A percentile compares a stretch with the other conserved stretches of the same genome.
phyloP scores from a whole-genome alignment of 2,888 invertebrate genomes.

The Halictus quadricinctus region DNA sequence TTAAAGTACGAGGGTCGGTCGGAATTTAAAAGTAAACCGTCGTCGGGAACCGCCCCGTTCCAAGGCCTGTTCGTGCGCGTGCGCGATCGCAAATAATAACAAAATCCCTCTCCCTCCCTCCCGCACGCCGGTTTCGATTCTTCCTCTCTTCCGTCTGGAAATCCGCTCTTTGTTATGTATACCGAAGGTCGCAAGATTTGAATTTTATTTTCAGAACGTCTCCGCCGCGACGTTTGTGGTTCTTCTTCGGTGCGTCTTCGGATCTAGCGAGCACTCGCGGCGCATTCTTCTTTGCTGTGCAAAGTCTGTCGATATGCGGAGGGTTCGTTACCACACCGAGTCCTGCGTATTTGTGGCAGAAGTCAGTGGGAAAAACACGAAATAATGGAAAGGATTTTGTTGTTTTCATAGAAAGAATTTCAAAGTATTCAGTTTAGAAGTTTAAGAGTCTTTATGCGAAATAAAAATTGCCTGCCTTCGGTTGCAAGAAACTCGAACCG shows the following conservation, averaged over 20 bases:
- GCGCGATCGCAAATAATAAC: not conserved
- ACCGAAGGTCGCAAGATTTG: not conserved
- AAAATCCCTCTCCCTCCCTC: not conserved
- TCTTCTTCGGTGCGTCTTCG: not conserved
- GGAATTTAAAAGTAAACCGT: constrained; percentile 80
- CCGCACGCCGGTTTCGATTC: not conserved
- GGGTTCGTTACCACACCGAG: not conserved
- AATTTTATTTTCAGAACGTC: not conserved
- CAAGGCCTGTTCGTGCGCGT: not conserved
- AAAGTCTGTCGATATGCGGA: not conserved
- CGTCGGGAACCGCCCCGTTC: constrained; percentile 45
- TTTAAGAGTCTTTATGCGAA: no score
- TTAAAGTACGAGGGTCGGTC: constrained; percentile 74
- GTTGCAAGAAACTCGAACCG: not conserved
- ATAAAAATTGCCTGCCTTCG: not conserved
- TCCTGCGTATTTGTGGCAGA: not conserved
- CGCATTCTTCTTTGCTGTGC: not conserved
- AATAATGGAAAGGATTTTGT: not conserved
- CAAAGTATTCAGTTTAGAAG: not conserved
- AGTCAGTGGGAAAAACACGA: not conserved
- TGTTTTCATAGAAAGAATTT: not conserved
- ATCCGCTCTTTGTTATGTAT: not conserved
- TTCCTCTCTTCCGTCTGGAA: not conserved
- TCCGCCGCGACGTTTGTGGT: not conserved
- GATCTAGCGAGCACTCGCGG: not conserved